Evolutionary conservation across 2,797 vertebrate species (phyloP), one percentile per base, ranked within the genome.

Genomic region (Synaphobranchus kaupii): DNA sequence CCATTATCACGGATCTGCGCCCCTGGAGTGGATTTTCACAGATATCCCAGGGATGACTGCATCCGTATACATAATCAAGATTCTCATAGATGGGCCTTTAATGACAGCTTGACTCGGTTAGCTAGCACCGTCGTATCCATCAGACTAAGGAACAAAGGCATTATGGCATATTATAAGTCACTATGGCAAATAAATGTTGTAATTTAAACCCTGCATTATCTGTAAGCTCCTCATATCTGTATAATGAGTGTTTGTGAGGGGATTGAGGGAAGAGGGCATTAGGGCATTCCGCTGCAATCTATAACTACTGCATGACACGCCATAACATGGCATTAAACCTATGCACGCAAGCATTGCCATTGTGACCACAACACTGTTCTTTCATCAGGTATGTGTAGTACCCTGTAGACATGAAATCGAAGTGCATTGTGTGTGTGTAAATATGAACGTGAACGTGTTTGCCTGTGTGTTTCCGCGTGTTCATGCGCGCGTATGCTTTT

Each of bases 21-120:
- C 44, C 78, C 78, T 8, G 20, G 78, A 81, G 78, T 7, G 25
- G 44, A 48, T 50, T n/a, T 81, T 44, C 47, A 22, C 34, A 48
- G 22, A 81, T 25, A 81, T 81, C 78, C 47, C 47, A 48, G 47
- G 78, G 78, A 81, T 81, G 47, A 81, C 47, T 81, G 78, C 78
- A 50, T 81, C 78, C 47, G 22, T 81, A 47, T 47, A 48, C 71
- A 81, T 25, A 81, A 81, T 81, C 78, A 48, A 81, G 20, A 81
- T 2, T 81, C 25, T 81, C 78, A 47, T 6, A 80, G 76, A 80
- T 20, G 39, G 39, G 22, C n/a, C 76, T 50, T 81, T 81, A 81
- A 81, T 48, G 47, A 50, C 78, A 20, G 78, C 47, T 80, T 80
- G 76, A 80, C 76, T 48, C 39, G n/a, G 73, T 78, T 78, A 78